These are phyloP conservation scores for Belgica antarctica DNA, from an alignment of 2,888 invertebrate genomes.

Conservation along the genomic window DNA sequence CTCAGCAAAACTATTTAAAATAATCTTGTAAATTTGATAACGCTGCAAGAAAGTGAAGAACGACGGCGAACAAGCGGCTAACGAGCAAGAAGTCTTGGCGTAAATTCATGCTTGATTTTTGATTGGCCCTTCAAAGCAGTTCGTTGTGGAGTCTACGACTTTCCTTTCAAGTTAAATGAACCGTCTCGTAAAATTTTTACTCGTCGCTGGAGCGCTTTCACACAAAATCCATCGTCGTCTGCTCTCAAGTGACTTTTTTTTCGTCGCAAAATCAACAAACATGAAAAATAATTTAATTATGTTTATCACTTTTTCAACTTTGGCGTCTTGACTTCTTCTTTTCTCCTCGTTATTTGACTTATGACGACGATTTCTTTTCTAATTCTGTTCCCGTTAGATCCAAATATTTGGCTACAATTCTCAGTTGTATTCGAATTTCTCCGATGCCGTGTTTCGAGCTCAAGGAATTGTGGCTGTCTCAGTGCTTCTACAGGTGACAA, in stretches of 20 bases:
- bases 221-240: neutral
- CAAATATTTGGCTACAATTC: conserved; percentile 98
- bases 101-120: neutral
- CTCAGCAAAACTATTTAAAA: neutral
- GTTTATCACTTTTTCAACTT: neutral
- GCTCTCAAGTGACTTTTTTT: neutral
- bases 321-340: no score
- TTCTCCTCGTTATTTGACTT: neutral
- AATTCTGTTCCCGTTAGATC: conserved; percentile 68
- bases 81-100: neutral
- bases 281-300: conserved; percentile 13
- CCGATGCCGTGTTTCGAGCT: conserved; percentile 88
- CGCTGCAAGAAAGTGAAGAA: neutral
- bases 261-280: conserved; percentile 15
- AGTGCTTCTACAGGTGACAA: conserved; percentile 85
- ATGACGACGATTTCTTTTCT: conserved; percentile 45
- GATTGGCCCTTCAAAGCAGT: conserved; percentile 3
- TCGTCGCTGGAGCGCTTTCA: neutral
- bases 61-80: neutral
- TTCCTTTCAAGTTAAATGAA: conserved; percentile 40
- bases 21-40: conserved; percentile 13
- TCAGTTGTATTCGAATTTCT: conserved; percentile 93
- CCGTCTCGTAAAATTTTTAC: neutral
- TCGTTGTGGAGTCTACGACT: conserved; percentile 17
- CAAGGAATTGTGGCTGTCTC: conserved; percentile 95